phyloP scores from a whole-genome alignment of 2,888 invertebrate genomes.

The Arrhopalites spinosus region DNA sequence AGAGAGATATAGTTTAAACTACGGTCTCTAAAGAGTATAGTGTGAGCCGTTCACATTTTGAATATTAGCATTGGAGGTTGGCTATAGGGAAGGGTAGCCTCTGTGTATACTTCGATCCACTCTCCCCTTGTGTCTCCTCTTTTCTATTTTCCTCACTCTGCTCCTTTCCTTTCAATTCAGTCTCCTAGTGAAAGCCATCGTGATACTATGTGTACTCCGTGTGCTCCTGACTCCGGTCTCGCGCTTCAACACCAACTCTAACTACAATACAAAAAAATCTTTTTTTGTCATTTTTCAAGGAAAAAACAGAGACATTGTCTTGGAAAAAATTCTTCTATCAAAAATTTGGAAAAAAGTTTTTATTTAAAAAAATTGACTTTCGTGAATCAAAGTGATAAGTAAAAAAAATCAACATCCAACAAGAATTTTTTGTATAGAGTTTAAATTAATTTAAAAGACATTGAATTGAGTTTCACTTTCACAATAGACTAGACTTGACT shows the following conservation, averaged over 20 bases:
- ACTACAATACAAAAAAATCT: neutral
- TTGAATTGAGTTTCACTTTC: too few species aligned
- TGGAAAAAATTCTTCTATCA: too few species aligned
- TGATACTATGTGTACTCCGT: constrained; percentile 32
- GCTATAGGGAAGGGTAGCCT: neutral
- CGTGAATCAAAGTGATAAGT: neutral
- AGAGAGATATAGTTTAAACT: neutral
- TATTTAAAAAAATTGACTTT: too few species aligned
- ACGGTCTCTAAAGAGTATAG: too few species aligned
- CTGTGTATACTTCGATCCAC: neutral
- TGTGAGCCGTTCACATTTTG: neutral
- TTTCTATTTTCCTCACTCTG: neutral
- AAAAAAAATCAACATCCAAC: neutral
- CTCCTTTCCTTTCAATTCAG: constrained; percentile 38
- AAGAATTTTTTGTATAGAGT: neutral
- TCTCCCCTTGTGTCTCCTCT: neutral
- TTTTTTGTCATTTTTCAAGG: neutral
- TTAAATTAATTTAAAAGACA: neutral
- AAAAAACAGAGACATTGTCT: neutral
- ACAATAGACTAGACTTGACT: too few species aligned
- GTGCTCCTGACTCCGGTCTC: constrained; percentile 26
- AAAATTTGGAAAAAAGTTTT: neutral
- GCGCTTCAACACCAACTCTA: constrained; percentile 4
- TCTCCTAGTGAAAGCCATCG: constrained; percentile 50
- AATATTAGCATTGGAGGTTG: neutral